Conservation (phyloP, 2,113 vertebrate genomes). For the Hippocampus barbouri region DNA sequence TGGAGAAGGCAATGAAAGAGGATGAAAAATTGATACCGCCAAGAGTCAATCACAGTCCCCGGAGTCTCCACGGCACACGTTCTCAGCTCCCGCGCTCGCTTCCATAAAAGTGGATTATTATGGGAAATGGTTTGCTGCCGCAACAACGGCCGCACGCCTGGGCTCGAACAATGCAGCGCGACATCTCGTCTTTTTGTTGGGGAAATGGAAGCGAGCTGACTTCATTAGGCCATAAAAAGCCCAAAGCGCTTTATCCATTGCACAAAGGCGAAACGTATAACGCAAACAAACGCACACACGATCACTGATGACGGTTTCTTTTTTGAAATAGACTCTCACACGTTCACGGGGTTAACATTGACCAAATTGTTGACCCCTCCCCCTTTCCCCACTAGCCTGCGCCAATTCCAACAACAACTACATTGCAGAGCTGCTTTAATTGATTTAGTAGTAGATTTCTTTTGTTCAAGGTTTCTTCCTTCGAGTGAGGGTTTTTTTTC, state of each 20-base stretch:
- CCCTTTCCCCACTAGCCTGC: background rate
- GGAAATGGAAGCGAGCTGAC: slow-evolving; percentile 40
- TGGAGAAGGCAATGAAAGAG: slow-evolving; percentile 21
- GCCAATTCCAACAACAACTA: background rate
- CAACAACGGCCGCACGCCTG: slow-evolving; percentile 25
- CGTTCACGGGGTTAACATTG: background rate
- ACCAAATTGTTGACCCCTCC: background rate
- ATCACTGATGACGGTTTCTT: slow-evolving; percentile 12
- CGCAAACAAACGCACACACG: background rate
- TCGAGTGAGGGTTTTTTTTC: background rate
- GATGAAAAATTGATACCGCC: slow-evolving; percentile 51
- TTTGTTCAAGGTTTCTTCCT: background rate
- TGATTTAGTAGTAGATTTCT: background rate
- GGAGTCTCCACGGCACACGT: slow-evolving; percentile 29
- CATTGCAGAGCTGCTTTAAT: background rate
- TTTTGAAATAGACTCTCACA: slow-evolving; percentile 2
- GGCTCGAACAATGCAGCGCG: slow-evolving; percentile 37
- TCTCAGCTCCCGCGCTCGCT: slow-evolving; percentile 35
- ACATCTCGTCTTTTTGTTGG: slow-evolving; percentile 41
- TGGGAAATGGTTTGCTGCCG: slow-evolving; percentile 41
- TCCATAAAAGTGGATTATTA: slow-evolving; percentile 58
- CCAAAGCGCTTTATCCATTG: slow-evolving; percentile 5
- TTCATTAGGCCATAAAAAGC: slow-evolving; percentile 15
- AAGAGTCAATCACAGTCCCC: slow-evolving; percentile 24
- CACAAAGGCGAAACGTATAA: slow-evolving; percentile 5